phyloP scores from a whole-genome alignment of 2,113 vertebrate species.

The Serinus canaria region DNA sequence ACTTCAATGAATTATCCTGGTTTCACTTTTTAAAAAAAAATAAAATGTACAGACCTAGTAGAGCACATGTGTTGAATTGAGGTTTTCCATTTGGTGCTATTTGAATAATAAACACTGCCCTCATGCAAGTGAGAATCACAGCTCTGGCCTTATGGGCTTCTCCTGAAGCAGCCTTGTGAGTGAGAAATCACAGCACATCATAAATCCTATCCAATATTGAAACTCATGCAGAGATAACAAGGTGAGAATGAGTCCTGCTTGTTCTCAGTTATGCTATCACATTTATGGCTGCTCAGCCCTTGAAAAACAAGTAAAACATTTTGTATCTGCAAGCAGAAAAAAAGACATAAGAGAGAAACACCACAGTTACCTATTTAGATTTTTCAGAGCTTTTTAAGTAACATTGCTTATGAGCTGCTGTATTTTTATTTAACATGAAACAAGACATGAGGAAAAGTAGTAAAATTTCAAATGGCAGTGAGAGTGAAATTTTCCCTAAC shows the following conservation, averaged over 20 bases:
- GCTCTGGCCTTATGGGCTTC: background rate
- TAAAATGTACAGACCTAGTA: background rate
- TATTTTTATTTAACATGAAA: background rate
- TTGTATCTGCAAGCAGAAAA: background rate
- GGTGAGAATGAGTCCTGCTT: background rate
- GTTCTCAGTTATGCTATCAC: constrained; percentile 10
- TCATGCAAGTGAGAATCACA: background rate
- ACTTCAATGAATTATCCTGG: background rate
- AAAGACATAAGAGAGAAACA: background rate
- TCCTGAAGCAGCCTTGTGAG: background rate
- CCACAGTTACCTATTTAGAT: background rate
- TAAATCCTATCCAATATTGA: background rate
- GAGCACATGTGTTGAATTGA: background rate
- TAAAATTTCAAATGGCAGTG: constrained; percentile 9
- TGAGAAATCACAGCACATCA: background rate
- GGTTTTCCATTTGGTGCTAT: background rate
- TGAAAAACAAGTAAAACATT: background rate
- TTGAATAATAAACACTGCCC: background rate
- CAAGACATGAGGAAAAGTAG: background rate
- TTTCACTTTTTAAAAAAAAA: background rate
- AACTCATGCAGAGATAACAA: background rate
- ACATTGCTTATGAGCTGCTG: background rate
- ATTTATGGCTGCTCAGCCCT: background rate
- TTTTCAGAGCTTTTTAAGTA: background rate
- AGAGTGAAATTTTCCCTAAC: background rate